Percentiles rank a stretch among this genome's conserved stretches.
These are phyloP conservation scores for Brachyistius frenatus DNA, from an alignment of 2,113 vertebrate genomes.

Conservation along the genomic window DNA sequence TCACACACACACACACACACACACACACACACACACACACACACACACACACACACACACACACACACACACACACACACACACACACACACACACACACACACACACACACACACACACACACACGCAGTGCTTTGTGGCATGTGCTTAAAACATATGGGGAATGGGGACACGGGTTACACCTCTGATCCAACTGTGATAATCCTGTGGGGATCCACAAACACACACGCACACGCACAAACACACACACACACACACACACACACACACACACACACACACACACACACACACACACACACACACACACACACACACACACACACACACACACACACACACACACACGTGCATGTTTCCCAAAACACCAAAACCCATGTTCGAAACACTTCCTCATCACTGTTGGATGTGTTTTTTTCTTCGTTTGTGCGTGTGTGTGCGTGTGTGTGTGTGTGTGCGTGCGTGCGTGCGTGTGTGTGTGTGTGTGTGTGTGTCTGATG, in stretches of 20 bases:
- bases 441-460: constrained; percentile 52
- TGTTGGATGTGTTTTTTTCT: constrained; percentile 41
- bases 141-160: constrained; percentile 80
- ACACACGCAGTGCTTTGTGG: constrained; percentile 49
- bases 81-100: too few relatives aligned
- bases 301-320: neutral
- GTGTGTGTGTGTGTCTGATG: constrained; percentile 69
- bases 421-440: constrained; percentile 1
- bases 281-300: constrained; percentile 19
- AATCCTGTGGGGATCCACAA: constrained; percentile 30
- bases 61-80: too few relatives aligned
- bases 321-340: neutral
- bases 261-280: neutral
- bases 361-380: constrained; percentile 26
- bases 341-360: constrained; percentile 23
- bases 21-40: neutral
- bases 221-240: constrained; percentile 35
- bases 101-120: constrained; percentile 49
- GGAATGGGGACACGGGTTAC: constrained; percentile 72
- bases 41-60: too few relatives aligned
- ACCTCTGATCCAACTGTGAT: constrained; percentile 69
- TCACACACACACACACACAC: constrained; percentile 31
- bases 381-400: constrained; percentile 63
- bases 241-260: constrained; percentile 18
- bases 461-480: constrained; percentile 38